A percentile compares a stretch with the other conserved stretches of the same genome.
Evolutionary conservation across 1,140 invertebrate genomes (phyloP).

Genomic region (Uloborus diversus): DNA sequence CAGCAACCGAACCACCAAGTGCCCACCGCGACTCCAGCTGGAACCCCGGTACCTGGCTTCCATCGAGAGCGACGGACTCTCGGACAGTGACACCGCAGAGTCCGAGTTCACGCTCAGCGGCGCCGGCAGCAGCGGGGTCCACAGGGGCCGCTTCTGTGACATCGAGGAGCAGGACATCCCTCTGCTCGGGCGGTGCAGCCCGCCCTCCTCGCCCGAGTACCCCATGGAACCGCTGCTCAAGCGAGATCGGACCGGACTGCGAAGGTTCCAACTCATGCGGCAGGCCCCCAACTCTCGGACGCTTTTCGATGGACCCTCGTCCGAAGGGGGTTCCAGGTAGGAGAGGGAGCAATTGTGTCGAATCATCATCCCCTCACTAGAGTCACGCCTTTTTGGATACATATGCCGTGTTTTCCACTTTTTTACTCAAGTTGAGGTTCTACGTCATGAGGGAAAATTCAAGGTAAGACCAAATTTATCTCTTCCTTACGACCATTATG

Average conservation of each 20-base stretch:
- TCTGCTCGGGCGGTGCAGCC: constrained; percentile 56
- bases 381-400: constrained; percentile 43
- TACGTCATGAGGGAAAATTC: constrained; percentile 38
- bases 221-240: constrained; percentile 55
- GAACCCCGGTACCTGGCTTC: constrained; percentile 59
- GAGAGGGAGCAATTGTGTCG: background rate
- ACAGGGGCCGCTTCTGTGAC: constrained; percentile 6
- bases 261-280: constrained; percentile 49
- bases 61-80: constrained; percentile 61
- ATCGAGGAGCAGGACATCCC: constrained; percentile 46
- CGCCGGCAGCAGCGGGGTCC: constrained; percentile 1
- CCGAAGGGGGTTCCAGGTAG: constrained; percentile 53
- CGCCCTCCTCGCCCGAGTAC: constrained; percentile 54
- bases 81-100: constrained; percentile 51
- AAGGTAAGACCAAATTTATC: constrained; percentile 4
- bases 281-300: constrained; percentile 43
- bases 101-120: constrained; percentile 1
- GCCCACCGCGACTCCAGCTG: constrained; percentile 44
- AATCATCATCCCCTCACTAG: constrained; percentile 4
- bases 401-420: constrained; percentile 53
- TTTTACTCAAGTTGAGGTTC: constrained; percentile 56
- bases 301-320: constrained; percentile 49
- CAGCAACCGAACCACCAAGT: constrained; percentile 35
- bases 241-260: constrained; percentile 41
- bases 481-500: background rate